Conservation (phyloP, 2,797 vertebrate species). For the Lepus oiostolus region DNA sequence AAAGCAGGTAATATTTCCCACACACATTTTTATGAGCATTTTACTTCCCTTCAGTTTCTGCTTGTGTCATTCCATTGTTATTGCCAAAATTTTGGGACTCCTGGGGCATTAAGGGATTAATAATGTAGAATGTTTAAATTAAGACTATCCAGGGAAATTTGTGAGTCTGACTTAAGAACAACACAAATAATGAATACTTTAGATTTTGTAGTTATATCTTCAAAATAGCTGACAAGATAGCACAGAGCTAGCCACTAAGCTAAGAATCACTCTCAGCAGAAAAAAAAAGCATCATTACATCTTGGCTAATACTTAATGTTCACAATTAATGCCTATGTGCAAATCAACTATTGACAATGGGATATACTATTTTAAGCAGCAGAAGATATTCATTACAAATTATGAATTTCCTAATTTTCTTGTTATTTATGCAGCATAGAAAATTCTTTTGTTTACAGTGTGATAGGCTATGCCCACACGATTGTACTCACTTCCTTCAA, state of each 20-base stretch:
- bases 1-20: not conserved
- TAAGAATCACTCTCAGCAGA: not conserved
- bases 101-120: not conserved
- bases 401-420: not conserved
- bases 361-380: not conserved
- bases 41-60: not conserved
- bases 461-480: not conserved
- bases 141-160: not conserved
- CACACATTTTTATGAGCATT: not conserved
- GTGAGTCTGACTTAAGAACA: conserved; percentile 16
- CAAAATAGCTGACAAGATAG: not conserved
- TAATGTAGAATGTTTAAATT: not conserved
- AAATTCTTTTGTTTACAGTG: not conserved
- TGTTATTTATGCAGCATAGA: not conserved
- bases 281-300: not conserved
- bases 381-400: not conserved
- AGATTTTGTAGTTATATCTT: not conserved
- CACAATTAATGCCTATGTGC: not conserved
- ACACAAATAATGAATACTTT: not conserved
- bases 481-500: not conserved
- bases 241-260: not conserved
- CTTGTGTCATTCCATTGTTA: conserved; percentile 5
- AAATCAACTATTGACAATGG: not conserved
- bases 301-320: not conserved
- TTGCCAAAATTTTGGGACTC: not conserved